phyloP scores from a whole-genome alignment of 2,797 vertebrate genomes.

The Taenioides sp. region DNA sequence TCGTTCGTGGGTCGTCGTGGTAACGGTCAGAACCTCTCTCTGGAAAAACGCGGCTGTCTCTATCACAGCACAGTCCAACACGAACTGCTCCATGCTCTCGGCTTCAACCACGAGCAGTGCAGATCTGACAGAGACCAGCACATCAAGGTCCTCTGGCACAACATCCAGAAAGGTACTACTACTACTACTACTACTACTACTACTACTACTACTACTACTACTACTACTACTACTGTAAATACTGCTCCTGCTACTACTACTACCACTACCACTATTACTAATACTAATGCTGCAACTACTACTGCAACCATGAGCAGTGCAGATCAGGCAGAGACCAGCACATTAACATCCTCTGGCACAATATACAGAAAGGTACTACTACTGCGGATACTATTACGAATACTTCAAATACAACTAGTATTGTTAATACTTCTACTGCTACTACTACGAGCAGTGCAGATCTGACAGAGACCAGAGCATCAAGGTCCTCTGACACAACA shows the following conservation, averaged over 20 bases:
- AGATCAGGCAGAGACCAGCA: conserved; percentile 57
- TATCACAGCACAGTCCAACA: conserved; percentile 72
- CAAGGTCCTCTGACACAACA: conserved; percentile 58
- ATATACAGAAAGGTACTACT: conserved; percentile 47
- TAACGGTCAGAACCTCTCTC: conserved; percentile 41
- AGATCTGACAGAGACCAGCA: conserved; percentile 71
- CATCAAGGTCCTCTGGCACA: conserved; percentile 64
- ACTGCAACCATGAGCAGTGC: too few species aligned
- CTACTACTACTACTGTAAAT: too few species aligned
- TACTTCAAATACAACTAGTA: too few species aligned
- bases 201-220: too few species aligned
- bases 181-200: neutral
- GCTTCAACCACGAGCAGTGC: conserved; percentile 75
- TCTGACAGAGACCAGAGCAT: conserved; percentile 68
- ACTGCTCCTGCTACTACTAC: too few species aligned
- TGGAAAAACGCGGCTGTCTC: conserved; percentile 64
- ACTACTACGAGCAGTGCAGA: conserved; percentile 46
- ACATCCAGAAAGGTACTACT: conserved; percentile 48
- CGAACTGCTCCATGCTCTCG: conserved; percentile 76
- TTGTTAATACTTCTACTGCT: conserved; percentile 26
- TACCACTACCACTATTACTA: too few species aligned
- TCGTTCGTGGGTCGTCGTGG: conserved; percentile 52
- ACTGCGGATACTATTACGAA: neutral
- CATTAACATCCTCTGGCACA: conserved; percentile 63
- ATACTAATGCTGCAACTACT: too few species aligned